Evolutionary conservation across 2,797 vertebrate species (phyloP).

Genomic region (Sebastolobus alascanus): DNA sequence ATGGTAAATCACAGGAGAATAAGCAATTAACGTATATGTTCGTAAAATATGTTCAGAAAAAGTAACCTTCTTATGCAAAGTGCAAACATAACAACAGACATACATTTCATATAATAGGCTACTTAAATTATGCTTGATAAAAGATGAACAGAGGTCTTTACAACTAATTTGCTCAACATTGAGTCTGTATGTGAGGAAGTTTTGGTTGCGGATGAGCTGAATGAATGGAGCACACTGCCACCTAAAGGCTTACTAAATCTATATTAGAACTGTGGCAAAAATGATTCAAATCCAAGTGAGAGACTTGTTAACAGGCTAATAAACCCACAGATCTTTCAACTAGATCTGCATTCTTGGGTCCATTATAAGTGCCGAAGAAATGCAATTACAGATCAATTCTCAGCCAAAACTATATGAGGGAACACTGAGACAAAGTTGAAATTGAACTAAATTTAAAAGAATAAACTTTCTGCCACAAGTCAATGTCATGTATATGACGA

Average conservation of each 20-base stretch:
- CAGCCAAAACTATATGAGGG: not conserved
- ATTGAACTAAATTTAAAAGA: not conserved
- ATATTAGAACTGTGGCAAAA: not conserved
- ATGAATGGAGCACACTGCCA: constrained; percentile 42
- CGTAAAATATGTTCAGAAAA: not conserved
- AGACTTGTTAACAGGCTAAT: not conserved
- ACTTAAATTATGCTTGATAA: not conserved
- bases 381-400: not conserved
- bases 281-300: not conserved
- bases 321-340: not conserved
- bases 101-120: not conserved
- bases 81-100: not conserved
- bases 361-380: not conserved
- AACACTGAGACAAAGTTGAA: not conserved
- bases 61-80: not conserved
- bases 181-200: not conserved
- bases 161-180: not conserved
- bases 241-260: constrained; percentile 31
- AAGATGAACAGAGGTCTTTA: not conserved
- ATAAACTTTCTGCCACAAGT: not conserved
- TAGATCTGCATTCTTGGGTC: not conserved
- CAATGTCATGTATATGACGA: not conserved
- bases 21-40: not conserved
- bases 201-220: constrained; percentile 1
- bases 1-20: not conserved